Conservation (phyloP, 2,888 invertebrate species). For the Drosophila quinaria region DNA sequence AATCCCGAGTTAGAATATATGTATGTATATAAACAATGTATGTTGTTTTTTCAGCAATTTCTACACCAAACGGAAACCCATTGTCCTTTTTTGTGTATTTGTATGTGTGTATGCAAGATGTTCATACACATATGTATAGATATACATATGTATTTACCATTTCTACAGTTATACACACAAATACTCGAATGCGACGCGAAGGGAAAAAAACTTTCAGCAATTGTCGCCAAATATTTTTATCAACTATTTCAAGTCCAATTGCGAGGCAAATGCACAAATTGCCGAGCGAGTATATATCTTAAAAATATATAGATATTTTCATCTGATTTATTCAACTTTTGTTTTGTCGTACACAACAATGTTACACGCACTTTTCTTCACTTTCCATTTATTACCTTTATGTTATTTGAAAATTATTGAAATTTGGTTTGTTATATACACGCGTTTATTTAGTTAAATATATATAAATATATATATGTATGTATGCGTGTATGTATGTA, state of each 20-base stretch:
- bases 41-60: conserved; percentile 18
- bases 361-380: conserved; percentile 50
- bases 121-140: conserved; percentile 19
- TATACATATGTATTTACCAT: conserved; percentile 53
- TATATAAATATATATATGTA: conserved; percentile 39
- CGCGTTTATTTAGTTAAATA: conserved; percentile 65
- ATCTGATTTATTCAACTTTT: not conserved
- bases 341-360: conserved; percentile 11
- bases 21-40: conserved; percentile 33
- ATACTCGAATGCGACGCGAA: conserved; percentile 42
- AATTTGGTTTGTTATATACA: conserved; percentile 69
- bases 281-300: not conserved
- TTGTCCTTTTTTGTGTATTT: conserved; percentile 32
- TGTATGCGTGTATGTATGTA: conserved; percentile 31
- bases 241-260: conserved; percentile 16
- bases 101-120: conserved; percentile 1
- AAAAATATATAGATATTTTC: conserved; percentile 19
- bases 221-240: conserved; percentile 36
- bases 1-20: conserved; percentile 50
- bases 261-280: conserved; percentile 12
- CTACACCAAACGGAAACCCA: conserved; percentile 5
- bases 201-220: conserved; percentile 50
- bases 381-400: conserved; percentile 61
- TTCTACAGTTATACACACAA: conserved; percentile 83
- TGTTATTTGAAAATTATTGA: conserved; percentile 69